Conservation (phyloP, 1,140 invertebrate genomes). For the Apis laboriosa region DNA sequence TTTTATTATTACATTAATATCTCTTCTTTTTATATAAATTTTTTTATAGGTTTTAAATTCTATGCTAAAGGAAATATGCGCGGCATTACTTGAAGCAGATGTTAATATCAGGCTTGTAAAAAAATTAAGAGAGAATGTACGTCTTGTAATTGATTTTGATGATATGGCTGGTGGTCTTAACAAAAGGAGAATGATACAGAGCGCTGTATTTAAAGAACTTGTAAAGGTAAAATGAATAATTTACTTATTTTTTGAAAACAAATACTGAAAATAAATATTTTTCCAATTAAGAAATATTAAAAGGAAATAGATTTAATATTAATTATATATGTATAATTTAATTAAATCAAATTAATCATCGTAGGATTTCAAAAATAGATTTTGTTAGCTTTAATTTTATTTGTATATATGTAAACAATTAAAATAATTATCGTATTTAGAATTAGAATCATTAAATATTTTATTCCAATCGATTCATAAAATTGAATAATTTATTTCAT, state of each 20-base stretch:
- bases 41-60: constrained; percentile 94
- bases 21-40: constrained; percentile 22
- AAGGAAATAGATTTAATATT: background rate
- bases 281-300: background rate
- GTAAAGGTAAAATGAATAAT: constrained; percentile 89
- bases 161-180: constrained; percentile 99
- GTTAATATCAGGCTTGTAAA: constrained; percentile 99
- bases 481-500: too few relatives aligned
- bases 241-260: background rate
- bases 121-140: constrained; percentile 98
- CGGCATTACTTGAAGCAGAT: constrained; percentile 98
- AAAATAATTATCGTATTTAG: too few relatives aligned
- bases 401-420: too few relatives aligned
- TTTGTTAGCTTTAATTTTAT: too few relatives aligned
- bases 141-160: constrained; percentile 98
- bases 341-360: background rate
- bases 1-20: background rate
- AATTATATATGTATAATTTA: too few relatives aligned
- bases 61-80: constrained; percentile 99
- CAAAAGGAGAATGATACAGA: constrained; percentile 99
- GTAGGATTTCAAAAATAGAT: too few relatives aligned
- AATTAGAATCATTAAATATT: too few relatives aligned
- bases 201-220: constrained; percentile 98
- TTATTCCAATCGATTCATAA: too few relatives aligned
- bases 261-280: background rate